Evolutionary conservation across 2,113 vertebrate genomes (phyloP), one percentile per base, ranked within the genome.

Genomic region (Gasterosteus nipponicus): DNA sequence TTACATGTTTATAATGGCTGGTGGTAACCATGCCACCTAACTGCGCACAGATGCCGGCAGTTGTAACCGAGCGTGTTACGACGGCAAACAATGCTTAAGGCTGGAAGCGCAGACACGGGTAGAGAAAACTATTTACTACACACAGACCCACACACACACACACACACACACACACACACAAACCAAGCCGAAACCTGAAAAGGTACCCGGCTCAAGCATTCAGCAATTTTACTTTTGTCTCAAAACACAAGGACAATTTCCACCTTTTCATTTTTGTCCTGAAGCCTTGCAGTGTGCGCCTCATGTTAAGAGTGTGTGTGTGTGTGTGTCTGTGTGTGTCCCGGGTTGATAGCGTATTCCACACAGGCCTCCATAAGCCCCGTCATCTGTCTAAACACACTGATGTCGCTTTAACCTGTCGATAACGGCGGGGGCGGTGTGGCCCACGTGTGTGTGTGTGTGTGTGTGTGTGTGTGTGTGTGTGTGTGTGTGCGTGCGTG

Each of bases 1-100:
- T 91, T 93, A 92, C 89, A 89, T 85, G 90, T 91, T 90, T 91
- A 83, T 91, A 90, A 92, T 92, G 61, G 85, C 77, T 87, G 80
- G 86, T 87, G 88, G 90, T 92, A 88, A 93, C 88, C 85, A 92
- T 86, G 90, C 90, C 86, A 91, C 82, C 87, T 78, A 92, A 92
- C 80, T 92, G 81, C 60, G 91, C 94, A 94, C 96, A 96, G 96
- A 96, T 96, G 95, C 81, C 78, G 80, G 77, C 67, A 73, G 77
- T 88, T 53, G 81, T 85, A 88, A 87, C 83, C 29, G 69, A 87
- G 84, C 46, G 70, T 73, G 88, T 26, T 82, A 80, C 83, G 81
- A 62, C 78, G 80, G 88, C 88, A 89, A 91, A 92, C 90, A 92
- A 86, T 81, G 88, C 81, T 82, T 78, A 78, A 84, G 80, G 77